Evolutionary conservation across 1,140 invertebrate species (phyloP), one percentile per base, ranked within the genome.

Genomic region (Drosophila bocki): DNA sequence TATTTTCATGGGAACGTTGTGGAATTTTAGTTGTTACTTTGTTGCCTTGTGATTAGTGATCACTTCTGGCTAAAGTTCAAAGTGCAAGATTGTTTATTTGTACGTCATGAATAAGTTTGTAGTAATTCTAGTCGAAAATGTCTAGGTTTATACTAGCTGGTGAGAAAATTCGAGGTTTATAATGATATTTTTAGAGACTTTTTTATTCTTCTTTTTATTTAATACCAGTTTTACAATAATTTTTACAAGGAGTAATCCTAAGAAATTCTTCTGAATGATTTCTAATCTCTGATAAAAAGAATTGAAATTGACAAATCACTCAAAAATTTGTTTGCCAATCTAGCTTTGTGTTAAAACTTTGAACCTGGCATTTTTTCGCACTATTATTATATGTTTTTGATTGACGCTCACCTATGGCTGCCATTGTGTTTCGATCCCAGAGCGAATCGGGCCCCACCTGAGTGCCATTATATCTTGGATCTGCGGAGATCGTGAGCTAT

Each of bases 1-100:
- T 70, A 70, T 70, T 70, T 70, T 70, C 67, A 37, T 67, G 67
- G 67, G 63, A 70, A 70, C 67, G 47, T 29, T 35, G 62, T n/a
- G 63, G 63, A 70, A 68, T 69, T 68, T 68, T 35, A 69, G 65
- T 51, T 35, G 65, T 69, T 45, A 69, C 39, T 44, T 12, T 68
- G 61, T 44, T 51, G 61, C 61, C 37, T 29, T 32, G 67, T 29
- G 67, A 54, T 70, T 56, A 56, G 32, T 17, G 62, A 70, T 44
- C 39, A 15, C 39, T 68, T 50, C 32, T 50, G 50, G 63, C 39
- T 26, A 70, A 70, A 70, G 67, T 68, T 70, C 63, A 70, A 54
- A 70, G 67, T 45, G 67, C 67, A 70, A 56, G 48, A 65, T 51
- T 19, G 67, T 70, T 69, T 53, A 53, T 65, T 69, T 44, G 8